Evolutionary conservation across 2,113 vertebrate species (phyloP).

Genomic region (Chrysemys picta): DNA sequence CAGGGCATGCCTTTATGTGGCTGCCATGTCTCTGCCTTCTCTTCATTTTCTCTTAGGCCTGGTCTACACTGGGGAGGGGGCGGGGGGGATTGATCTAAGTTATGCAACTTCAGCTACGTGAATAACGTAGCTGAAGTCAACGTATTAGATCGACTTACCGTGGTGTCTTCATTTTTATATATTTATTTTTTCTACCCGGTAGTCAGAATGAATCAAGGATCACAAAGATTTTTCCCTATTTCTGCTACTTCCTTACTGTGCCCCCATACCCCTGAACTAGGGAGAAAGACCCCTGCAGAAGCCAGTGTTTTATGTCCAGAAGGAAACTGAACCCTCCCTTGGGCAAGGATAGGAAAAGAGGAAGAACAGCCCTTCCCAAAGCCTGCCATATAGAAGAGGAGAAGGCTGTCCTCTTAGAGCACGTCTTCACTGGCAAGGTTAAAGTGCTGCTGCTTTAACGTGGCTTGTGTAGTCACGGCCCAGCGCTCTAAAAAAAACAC

Average conservation of each 20-base stretch:
- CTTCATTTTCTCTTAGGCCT: not conserved
- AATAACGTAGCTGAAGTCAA: too few relatives aligned
- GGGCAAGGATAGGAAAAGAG: not conserved
- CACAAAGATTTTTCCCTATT: not conserved
- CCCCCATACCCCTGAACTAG: too few relatives aligned
- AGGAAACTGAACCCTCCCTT: not conserved
- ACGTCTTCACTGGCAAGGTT: too few relatives aligned
- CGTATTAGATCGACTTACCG: too few relatives aligned
- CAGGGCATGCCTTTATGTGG: accelerated
- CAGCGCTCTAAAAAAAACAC: too few relatives aligned
- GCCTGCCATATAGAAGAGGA: not conserved
- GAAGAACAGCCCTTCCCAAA: not conserved
- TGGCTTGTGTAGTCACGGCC: too few relatives aligned
- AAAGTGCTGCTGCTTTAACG: too few relatives aligned
- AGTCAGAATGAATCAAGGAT: not conserved
- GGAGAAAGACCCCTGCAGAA: not conserved
- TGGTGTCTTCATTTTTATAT: too few relatives aligned
- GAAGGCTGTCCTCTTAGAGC: too few relatives aligned
- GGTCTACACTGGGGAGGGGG: too few relatives aligned
- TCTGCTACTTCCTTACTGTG: accelerated
- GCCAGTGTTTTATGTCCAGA: not conserved
- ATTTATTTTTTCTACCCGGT: not conserved
- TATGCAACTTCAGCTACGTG: too few relatives aligned
- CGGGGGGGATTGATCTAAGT: too few relatives aligned
- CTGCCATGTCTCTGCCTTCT: not conserved